A percentile compares a stretch with the other conserved stretches of the same genome.
These are phyloP conservation scores for Lophochroa leadbeateri DNA, from an alignment of 2,113 vertebrate genomes.

Conservation along the genomic window DNA sequence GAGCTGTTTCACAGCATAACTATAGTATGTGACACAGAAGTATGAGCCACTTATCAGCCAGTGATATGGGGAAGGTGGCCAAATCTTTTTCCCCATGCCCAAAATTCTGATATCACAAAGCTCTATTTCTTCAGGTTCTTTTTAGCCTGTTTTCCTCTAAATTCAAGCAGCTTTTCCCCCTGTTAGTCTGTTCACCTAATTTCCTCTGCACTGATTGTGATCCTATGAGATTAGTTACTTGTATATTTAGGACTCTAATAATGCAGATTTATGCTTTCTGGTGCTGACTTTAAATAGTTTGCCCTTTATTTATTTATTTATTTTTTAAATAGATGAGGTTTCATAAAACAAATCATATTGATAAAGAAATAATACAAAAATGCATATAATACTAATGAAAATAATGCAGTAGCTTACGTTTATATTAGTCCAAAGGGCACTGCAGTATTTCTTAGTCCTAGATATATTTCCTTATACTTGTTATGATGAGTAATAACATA, in stretches of 20 bases:
- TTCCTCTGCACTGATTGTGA: background rate
- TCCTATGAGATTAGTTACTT: background rate
- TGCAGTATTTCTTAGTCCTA: background rate
- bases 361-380: background rate
- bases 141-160: background rate
- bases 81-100: background rate
- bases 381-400: background rate
- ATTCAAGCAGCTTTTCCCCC: background rate
- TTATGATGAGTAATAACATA: background rate
- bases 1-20: background rate
- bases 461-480: background rate
- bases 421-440: background rate
- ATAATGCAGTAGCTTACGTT: background rate
- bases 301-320: background rate
- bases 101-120: background rate
- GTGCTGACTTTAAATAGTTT: background rate
- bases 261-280: background rate
- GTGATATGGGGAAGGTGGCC: background rate
- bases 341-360: background rate
- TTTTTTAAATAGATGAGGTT: background rate
- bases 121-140: background rate
- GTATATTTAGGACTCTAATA: background rate
- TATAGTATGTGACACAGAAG: fast-evolving
- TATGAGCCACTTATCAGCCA: background rate
- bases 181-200: background rate